phyloP scores from a whole-genome alignment of 2,888 invertebrate species.

The Aphelenchoides bicaudatus region DNA sequence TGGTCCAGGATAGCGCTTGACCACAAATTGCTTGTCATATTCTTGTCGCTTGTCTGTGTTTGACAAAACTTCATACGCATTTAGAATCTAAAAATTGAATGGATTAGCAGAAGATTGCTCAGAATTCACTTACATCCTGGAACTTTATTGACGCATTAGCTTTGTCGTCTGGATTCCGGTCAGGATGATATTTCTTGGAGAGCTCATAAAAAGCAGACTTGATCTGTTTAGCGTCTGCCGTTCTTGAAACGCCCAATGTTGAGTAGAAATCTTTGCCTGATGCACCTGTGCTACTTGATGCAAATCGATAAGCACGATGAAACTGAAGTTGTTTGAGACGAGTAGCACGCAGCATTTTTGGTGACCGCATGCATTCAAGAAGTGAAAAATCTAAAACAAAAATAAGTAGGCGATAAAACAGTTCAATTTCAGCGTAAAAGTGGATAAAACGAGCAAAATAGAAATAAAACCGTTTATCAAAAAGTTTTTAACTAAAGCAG shows the following conservation, averaged over 20 bases:
- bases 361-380: too few relatives aligned
- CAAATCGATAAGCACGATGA: too few relatives aligned
- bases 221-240: slow-evolving; percentile 46
- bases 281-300: neutral
- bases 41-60: slow-evolving; percentile 45
- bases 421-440: too few relatives aligned
- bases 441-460: too few relatives aligned
- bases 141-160: slow-evolving; percentile 49
- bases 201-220: slow-evolving; percentile 55
- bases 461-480: too few relatives aligned
- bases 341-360: too few relatives aligned
- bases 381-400: too few relatives aligned
- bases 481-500: too few relatives aligned
- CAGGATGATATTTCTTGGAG: slow-evolving; percentile 57
- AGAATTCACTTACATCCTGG: slow-evolving; percentile 42
- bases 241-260: slow-evolving; percentile 41
- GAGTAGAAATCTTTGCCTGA: slow-evolving; percentile 39
- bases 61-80: slow-evolving; percentile 52
- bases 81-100: slow-evolving; percentile 38
- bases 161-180: slow-evolving; percentile 44
- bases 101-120: neutral
- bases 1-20: too few relatives aligned
- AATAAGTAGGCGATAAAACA: too few relatives aligned
- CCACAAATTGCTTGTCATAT: slow-evolving; percentile 30
- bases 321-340: too few relatives aligned